A percentile compares a stretch with the other conserved stretches of the same genome.
These are phyloP conservation scores for Vanessa cardui DNA, from an alignment of 2,888 invertebrate species.

Conservation along the genomic window DNA sequence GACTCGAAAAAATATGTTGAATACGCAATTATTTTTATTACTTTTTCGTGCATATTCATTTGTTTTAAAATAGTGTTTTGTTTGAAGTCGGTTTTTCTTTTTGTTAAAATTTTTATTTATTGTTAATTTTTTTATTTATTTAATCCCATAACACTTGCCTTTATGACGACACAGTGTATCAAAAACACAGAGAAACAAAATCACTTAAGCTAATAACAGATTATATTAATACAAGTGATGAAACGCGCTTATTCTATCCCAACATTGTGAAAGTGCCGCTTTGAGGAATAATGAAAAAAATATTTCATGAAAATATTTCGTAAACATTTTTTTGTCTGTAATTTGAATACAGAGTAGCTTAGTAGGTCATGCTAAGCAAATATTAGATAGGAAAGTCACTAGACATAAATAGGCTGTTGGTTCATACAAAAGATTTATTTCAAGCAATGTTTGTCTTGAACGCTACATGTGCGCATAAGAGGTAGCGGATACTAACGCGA, in stretches of 20 bases:
- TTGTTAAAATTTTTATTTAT: too few species aligned
- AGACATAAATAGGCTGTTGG: constrained; percentile 39
- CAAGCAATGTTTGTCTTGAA: constrained; percentile 36
- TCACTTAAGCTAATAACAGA: too few species aligned
- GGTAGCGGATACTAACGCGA: constrained; percentile 15
- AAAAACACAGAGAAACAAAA: too few species aligned
- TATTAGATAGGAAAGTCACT: constrained; percentile 25
- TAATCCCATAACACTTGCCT: too few species aligned
- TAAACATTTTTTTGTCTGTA: constrained; percentile 14
- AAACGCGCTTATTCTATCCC: background rate
- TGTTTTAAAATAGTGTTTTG: too few species aligned
- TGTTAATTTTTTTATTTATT: too few species aligned
- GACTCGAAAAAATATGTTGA: too few species aligned
- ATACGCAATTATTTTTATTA: too few species aligned
- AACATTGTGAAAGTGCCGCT: background rate
- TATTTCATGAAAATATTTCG: background rate
- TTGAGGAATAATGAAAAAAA: background rate
- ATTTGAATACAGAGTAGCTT: constrained; percentile 26
- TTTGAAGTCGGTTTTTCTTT: too few species aligned
- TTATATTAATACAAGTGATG: background rate
- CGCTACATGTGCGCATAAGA: background rate
- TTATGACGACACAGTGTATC: too few species aligned
- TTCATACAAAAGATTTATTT: constrained; percentile 42
- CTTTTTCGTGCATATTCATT: too few species aligned
- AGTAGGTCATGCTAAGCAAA: constrained; percentile 33